Evolutionary conservation across 1,140 invertebrate species (phyloP).

Genomic region (Wiebesia pumilae): DNA sequence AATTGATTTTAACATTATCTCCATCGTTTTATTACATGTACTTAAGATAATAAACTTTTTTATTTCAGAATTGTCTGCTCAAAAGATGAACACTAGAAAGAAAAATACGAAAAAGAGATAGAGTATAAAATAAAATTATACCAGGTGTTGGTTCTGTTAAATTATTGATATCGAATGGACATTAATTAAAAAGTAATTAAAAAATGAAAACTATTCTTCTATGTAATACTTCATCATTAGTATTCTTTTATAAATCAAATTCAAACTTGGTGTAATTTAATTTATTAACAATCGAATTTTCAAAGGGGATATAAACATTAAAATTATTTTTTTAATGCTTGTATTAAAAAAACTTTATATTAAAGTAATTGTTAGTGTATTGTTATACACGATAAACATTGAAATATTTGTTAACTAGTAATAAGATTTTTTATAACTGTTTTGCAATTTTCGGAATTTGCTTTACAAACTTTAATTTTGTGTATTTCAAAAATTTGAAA

Average conservation of each 20-base stretch:
- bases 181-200: neutral
- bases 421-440: neutral
- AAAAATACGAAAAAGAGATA: neutral
- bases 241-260: neutral
- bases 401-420: neutral
- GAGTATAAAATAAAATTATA: neutral
- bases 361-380: neutral
- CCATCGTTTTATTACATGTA: neutral
- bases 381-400: neutral
- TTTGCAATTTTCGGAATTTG: neutral
- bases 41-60: neutral
- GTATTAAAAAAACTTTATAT: slow-evolving; percentile 8
- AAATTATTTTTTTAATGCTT: neutral
- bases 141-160: neutral
- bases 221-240: neutral
- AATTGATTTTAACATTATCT: slow-evolving; percentile 27
- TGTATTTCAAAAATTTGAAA: neutral
- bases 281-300: neutral
- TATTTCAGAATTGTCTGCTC: neutral
- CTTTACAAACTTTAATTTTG: neutral
- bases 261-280: neutral
- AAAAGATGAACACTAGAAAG: neutral
- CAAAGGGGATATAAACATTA: neutral
- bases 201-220: neutral
- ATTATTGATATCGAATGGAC: neutral